phyloP scores from a whole-genome alignment of 2,797 vertebrate species.

The Rhinatrema bivittatum region DNA sequence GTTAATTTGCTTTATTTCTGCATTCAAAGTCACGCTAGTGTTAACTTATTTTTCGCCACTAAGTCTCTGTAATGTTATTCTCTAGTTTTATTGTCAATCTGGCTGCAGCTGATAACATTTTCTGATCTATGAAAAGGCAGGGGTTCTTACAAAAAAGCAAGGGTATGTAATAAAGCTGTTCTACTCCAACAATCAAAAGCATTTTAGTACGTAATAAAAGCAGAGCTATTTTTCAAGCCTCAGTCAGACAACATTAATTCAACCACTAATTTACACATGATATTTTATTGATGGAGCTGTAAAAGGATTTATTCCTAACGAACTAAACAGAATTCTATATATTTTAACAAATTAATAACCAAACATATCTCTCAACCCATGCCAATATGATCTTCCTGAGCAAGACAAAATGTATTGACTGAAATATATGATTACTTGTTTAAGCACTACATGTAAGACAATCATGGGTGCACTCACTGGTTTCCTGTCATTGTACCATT shows the following conservation, averaged over 20 bases:
- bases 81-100: conserved; percentile 42
- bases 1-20: conserved; percentile 32
- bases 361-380: conserved; percentile 6
- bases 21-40: conserved; percentile 14
- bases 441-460: too few relatives aligned
- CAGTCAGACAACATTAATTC: conserved; percentile 40
- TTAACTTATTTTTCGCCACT: conserved; percentile 24
- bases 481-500: too few relatives aligned
- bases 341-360: conserved; percentile 20
- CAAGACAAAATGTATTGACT: conserved; percentile 14
- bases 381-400: conserved; percentile 2
- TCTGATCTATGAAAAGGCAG: conserved; percentile 38
- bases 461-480: too few relatives aligned
- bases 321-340: conserved; percentile 4
- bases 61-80: conserved; percentile 14
- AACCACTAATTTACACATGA: conserved; percentile 38
- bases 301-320: conserved; percentile 30
- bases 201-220: conserved; percentile 53
- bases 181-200: conserved; percentile 48
- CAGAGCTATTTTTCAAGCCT: conserved; percentile 21
- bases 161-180: conserved; percentile 44
- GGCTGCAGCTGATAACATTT: conserved; percentile 41
- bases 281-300: conserved; percentile 30
- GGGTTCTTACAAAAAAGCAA: conserved; percentile 46
- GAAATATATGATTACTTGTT: too few relatives aligned